Evolutionary conservation across 2,888 invertebrate genomes (phyloP).

Genomic region (Junonia oenone): DNA sequence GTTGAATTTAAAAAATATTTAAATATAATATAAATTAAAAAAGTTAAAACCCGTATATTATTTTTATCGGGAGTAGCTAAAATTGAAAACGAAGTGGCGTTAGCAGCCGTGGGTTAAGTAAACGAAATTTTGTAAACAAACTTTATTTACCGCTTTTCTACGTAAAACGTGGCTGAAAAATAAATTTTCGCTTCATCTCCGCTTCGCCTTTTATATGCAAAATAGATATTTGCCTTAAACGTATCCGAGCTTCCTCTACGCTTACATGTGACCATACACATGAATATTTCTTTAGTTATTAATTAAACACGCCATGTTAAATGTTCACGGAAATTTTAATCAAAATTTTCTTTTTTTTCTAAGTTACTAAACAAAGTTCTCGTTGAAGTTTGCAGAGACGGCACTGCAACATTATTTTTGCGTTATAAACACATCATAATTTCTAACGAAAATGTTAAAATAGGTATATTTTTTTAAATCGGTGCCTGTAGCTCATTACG

Average conservation of each 20-base stretch:
- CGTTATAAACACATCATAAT: too few species aligned
- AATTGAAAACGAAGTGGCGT: slow-evolving; percentile 12
- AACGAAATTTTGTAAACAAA: slow-evolving; percentile 24
- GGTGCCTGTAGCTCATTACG: too few species aligned
- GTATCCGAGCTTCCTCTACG: slow-evolving; percentile 7
- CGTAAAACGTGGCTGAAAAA: slow-evolving; percentile 22
- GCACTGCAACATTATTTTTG: too few species aligned
- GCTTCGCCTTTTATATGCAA: slow-evolving; percentile 24
- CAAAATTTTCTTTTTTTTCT: too few species aligned
- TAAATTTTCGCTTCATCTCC: slow-evolving; percentile 26
- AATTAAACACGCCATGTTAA: neutral
- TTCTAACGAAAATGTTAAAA: too few species aligned
- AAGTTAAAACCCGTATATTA: neutral
- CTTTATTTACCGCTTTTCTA: slow-evolving; percentile 19
- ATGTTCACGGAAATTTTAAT: neutral
- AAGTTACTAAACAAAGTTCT: too few species aligned
- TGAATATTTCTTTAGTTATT: neutral
- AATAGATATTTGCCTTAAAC: slow-evolving; percentile 24
- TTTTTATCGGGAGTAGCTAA: slow-evolving; percentile 3
- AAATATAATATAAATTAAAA: neutral
- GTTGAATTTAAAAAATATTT: neutral
- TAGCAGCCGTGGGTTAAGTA: slow-evolving; percentile 17
- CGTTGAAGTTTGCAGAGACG: too few species aligned
- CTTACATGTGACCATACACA: neutral
- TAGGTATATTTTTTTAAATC: too few species aligned